Evolutionary conservation across 1,140 invertebrate genomes (phyloP), one percentile per base, ranked within the genome.

Genomic region (Procambarus virginalis): DNA sequence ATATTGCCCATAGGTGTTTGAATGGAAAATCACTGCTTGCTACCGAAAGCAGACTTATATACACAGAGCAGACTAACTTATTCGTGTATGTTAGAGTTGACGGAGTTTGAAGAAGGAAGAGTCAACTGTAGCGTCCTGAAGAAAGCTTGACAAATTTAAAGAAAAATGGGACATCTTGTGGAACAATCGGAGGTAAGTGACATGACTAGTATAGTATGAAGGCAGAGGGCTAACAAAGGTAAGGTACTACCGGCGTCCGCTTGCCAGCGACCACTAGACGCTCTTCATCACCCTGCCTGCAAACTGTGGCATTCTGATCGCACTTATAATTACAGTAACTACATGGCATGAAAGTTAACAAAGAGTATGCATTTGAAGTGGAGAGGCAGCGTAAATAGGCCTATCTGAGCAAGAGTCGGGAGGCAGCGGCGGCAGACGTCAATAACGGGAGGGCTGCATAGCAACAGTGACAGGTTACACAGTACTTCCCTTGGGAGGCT

Each of bases 371-470:
- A 55, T 55, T 64, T 64, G 17, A 12, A 34, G 68, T 34, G 8
- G 58, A 17, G 46, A 73, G 20, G 73, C 60, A 86, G 84, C 75
- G 84, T 48, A 34, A 49, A 55, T 86, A 86, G 84, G 84, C 84
- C 84, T 86, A 86, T 58, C 48, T 22, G 14, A 45, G 20, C 84
- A 76, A 82, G 68, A 68, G 68, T 14, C 51, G 80, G 60, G 80
- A 82, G 55, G 84, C 68, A 49, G 84, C 73, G 73, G 77, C 6
- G n/a, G 3, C 45, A 22, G 48, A 51, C 76, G 84, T 86, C 84
- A 78, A 86, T 86, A 86, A 86, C 84, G 84, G 84, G 34, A 86
- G 75, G 10, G 34, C 84, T 86, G 84, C 84, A 86, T 86, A 86
- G 84, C 84, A 86, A 86, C 84, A 86, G 84, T 60, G 58, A 73